A percentile compares a stretch with the other conserved stretches of the same genome.
phyloP scores from a whole-genome alignment of 2,113 vertebrate genomes.

The Passer montanus region DNA sequence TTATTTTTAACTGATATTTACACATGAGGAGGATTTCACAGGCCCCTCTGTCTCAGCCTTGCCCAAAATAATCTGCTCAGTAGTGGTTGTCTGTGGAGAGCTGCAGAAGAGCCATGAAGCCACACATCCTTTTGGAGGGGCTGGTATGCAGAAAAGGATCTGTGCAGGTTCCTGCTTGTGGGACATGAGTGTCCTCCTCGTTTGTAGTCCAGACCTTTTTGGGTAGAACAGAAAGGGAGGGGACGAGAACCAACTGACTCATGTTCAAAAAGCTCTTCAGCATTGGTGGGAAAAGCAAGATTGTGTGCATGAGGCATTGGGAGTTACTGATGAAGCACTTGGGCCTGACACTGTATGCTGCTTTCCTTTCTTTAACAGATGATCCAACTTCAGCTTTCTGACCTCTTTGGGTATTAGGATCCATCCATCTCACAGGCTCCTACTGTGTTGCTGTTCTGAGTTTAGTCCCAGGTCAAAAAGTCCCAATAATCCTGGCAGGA shows the following conservation, averaged over 20 bases:
- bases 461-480: not conserved
- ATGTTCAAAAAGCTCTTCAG: not conserved
- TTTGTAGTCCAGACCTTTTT: not conserved
- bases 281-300: not conserved
- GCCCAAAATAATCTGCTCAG: not conserved
- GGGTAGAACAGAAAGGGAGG: not conserved
- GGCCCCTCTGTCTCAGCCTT: not conserved
- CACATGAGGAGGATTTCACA: not conserved
- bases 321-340: not conserved
- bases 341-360: not conserved
- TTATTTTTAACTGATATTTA: constrained; percentile 27
- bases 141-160: not conserved
- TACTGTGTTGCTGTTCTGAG: not conserved
- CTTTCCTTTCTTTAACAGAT: not conserved
- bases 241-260: not conserved
- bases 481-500: not conserved
- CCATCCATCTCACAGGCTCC: not conserved
- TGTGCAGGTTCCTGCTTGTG: not conserved
- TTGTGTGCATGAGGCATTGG: not conserved
- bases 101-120: not conserved
- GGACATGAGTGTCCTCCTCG: not conserved
- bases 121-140: not conserved
- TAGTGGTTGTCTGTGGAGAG: not conserved
- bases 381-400: not conserved
- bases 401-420: not conserved